Evolutionary conservation across 2,888 invertebrate species (phyloP).

Genomic region (Drosophila atroscutellata): DNA sequence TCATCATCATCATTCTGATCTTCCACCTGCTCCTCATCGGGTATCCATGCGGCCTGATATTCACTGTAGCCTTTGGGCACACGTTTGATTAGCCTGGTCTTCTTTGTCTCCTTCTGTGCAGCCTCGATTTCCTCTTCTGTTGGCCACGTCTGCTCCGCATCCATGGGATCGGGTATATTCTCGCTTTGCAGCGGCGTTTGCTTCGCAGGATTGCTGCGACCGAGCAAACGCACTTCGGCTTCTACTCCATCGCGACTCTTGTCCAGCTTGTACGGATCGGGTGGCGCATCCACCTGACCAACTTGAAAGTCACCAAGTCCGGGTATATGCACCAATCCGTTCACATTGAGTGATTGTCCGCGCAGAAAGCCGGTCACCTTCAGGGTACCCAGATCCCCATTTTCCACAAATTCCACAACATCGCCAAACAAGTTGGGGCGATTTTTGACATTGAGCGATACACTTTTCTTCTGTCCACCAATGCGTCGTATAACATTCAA

Average conservation of each 20-base stretch:
- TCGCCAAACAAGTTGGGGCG: conserved; percentile 95
- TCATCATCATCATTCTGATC: conserved; percentile 86
- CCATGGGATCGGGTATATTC: conserved; percentile 95
- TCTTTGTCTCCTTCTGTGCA: conserved; percentile 87
- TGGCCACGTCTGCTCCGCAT: conserved; percentile 98
- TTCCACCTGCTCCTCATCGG: conserved; percentile 89
- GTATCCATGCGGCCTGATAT: conserved; percentile 98
- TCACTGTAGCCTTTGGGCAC: conserved; percentile 98
- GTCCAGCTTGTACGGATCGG: conserved; percentile 89
- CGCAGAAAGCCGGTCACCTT: conserved; percentile 95
- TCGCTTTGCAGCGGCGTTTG: conserved; percentile 92
- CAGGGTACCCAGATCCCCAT: conserved; percentile 87
- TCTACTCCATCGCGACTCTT: conserved; percentile 81
- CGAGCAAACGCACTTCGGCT: conserved; percentile 84
- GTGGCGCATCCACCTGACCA: conserved; percentile 89
- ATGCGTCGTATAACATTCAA: conserved; percentile 90
- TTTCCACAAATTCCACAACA: conserved; percentile 88
- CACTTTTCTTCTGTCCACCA: conserved; percentile 92
- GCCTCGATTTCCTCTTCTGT: conserved; percentile 94
- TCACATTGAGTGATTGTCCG: conserved; percentile 93
- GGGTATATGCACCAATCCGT: conserved; percentile 95
- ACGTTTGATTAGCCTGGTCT: conserved; percentile 90
- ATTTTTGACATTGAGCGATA: conserved; percentile 90
- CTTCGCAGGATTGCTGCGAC: conserved; percentile 88
- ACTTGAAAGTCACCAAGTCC: conserved; percentile 98